These are phyloP conservation scores for Drosophila albomicans DNA, from an alignment of 1,140 invertebrate species.

Conservation along the genomic window DNA sequence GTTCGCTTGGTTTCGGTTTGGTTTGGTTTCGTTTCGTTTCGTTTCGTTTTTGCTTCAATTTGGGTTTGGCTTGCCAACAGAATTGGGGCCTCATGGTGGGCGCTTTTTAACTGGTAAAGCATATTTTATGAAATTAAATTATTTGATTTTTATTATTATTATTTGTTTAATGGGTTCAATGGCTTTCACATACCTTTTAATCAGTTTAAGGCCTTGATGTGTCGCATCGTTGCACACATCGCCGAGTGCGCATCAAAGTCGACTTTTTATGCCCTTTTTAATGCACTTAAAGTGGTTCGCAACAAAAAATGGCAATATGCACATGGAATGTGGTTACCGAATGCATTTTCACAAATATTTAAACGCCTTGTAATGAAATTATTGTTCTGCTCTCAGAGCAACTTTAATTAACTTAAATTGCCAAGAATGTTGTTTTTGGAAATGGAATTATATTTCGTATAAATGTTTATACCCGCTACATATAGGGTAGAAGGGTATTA, in stretches of 20 bases:
- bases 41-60: constrained; percentile 8
- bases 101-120: constrained; percentile 12
- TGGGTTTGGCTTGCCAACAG: neutral
- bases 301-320: neutral
- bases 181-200: constrained; percentile 24
- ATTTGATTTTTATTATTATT: constrained; percentile 25
- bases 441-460: too few species aligned
- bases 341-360: neutral
- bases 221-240: constrained; percentile 4
- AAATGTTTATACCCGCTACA: too few species aligned
- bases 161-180: constrained; percentile 28
- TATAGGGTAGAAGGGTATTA: too few species aligned
- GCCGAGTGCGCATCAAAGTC: neutral
- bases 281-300: neutral
- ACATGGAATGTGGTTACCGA: neutral
- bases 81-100: neutral
- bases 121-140: constrained; percentile 34
- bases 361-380: constrained; percentile 11
- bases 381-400: neutral
- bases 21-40: constrained; percentile 6
- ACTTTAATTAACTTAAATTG: neutral
- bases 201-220: constrained; percentile 29
- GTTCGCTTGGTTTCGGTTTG: constrained; percentile 12
- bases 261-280: constrained; percentile 13
- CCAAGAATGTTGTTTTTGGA: neutral